A percentile compares a stretch with the other conserved stretches of the same genome.
Conservation (phyloP, 2,888 invertebrate species). For the Troilus luridus region DNA sequence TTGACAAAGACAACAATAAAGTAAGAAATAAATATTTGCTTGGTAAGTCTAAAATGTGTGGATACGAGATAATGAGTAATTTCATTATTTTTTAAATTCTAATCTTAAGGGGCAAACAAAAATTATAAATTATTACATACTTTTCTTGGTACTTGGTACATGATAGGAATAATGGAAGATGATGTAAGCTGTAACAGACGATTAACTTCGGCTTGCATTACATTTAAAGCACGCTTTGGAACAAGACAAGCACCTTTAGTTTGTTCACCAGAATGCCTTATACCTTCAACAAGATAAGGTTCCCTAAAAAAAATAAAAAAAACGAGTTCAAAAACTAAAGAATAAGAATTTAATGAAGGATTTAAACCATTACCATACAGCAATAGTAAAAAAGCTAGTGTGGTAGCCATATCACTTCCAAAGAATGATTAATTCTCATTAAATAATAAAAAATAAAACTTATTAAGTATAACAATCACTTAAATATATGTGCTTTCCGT, state of each 20-base stretch:
- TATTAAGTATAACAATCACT: not conserved
- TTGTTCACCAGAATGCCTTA: constrained; percentile 92
- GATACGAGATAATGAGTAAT: not conserved
- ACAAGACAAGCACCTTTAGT: constrained; percentile 94
- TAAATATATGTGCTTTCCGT: no score
- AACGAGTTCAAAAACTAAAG: not conserved
- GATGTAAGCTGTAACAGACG: constrained; percentile 89
- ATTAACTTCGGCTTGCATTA: constrained; percentile 98
- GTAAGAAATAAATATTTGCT: not conserved
- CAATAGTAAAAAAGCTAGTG: no score
- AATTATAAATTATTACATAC: constrained; percentile 70
- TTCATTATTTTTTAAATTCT: not conserved
- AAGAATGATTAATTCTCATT: not conserved
- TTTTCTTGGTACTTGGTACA: constrained; percentile 95
- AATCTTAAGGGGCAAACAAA: not conserved
- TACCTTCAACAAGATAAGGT: constrained; percentile 90
- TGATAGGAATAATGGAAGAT: constrained; percentile 89
- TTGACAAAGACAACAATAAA: not conserved
- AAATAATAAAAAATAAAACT: not conserved
- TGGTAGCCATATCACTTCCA: not conserved
- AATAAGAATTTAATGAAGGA: not conserved
- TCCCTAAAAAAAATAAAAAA: constrained; percentile 72
- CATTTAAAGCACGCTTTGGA: constrained; percentile 90
- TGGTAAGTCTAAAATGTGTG: not conserved
- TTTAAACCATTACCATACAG: not conserved